Evolutionary conservation across 2,797 vertebrate genomes (phyloP).

Genomic region (Helicolenus hilgendorfi): DNA sequence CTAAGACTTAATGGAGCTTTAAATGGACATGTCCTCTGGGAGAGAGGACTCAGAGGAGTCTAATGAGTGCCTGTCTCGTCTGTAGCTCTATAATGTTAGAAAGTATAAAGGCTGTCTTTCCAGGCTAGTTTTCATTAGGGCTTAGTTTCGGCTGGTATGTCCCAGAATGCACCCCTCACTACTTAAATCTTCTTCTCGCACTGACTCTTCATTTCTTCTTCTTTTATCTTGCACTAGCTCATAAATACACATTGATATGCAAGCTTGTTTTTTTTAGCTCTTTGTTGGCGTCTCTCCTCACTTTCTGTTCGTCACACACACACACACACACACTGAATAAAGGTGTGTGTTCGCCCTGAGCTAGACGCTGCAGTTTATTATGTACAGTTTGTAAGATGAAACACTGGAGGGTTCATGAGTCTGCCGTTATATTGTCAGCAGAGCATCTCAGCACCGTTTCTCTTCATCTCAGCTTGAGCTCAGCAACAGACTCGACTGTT

Average conservation of each 20-base stretch:
- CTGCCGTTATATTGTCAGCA: not conserved
- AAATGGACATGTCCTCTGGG: not conserved
- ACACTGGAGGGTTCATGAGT: not conserved
- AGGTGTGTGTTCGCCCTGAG: conserved; percentile 32
- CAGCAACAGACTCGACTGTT: not conserved
- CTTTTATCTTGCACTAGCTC: conserved; percentile 59
- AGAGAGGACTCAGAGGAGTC: not conserved
- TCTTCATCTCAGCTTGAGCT: conserved; percentile 28
- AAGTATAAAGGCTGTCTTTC: not conserved
- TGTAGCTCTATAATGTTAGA: not conserved
- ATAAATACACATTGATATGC: conserved; percentile 53
- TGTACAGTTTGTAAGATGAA: conserved; percentile 44
- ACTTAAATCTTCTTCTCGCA: conserved; percentile 47
- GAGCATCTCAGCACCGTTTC: not conserved
- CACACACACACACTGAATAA: not conserved
- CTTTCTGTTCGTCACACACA: not conserved
- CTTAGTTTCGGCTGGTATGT: conserved; percentile 37
- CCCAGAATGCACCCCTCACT: conserved; percentile 69
- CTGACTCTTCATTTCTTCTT: conserved; percentile 41
- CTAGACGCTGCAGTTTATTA: conserved; percentile 27
- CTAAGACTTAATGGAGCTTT: not conserved
- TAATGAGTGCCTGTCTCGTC: not conserved
- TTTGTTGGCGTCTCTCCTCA: conserved; percentile 6
- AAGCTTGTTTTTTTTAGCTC: not conserved
- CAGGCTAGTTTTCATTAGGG: conserved; percentile 22